Percentiles rank a stretch among this genome's conserved stretches.
Evolutionary conservation across 2,113 vertebrate species (phyloP).

Genomic region (Bujurquina vittata): DNA sequence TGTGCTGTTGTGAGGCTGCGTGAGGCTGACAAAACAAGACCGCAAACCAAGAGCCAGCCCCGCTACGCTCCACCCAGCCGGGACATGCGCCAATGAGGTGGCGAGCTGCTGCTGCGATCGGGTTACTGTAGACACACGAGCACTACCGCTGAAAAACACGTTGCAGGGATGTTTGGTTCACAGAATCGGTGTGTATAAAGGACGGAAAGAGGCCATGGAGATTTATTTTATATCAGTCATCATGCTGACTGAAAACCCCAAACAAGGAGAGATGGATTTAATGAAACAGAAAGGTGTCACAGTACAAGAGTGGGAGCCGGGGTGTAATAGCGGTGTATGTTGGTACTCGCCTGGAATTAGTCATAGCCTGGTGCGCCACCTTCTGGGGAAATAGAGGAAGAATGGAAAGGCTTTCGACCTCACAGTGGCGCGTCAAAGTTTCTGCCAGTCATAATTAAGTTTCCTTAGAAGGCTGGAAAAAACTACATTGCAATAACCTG

Average conservation of each 20-base stretch:
- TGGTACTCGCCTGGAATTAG: neutral
- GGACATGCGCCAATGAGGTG: conserved; percentile 53
- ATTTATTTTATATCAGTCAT: neutral
- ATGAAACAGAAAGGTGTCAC: neutral
- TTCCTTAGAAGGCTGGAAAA: neutral
- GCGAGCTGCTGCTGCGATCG: conserved; percentile 3
- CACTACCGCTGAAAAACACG: neutral
- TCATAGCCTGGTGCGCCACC: neutral
- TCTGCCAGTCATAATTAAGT: neutral
- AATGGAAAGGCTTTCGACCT: accelerated
- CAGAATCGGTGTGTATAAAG: neutral
- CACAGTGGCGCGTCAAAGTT: neutral
- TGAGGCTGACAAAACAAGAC: conserved; percentile 21
- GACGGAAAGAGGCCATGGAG: neutral
- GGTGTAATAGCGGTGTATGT: neutral
- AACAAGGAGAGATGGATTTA: neutral
- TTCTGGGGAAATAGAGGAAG: neutral
- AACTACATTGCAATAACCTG: too few species aligned
- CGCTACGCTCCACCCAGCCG: conserved; percentile 58
- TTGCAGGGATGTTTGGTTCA: neutral
- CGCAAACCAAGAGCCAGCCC: conserved; percentile 47
- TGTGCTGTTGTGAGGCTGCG: conserved; percentile 12
- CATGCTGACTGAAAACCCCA: neutral
- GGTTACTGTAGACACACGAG: neutral
- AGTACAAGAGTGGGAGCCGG: neutral